Base-by-base conservation (phyloP, 2,888 invertebrate species). In the Limenitis camilla region DNA sequence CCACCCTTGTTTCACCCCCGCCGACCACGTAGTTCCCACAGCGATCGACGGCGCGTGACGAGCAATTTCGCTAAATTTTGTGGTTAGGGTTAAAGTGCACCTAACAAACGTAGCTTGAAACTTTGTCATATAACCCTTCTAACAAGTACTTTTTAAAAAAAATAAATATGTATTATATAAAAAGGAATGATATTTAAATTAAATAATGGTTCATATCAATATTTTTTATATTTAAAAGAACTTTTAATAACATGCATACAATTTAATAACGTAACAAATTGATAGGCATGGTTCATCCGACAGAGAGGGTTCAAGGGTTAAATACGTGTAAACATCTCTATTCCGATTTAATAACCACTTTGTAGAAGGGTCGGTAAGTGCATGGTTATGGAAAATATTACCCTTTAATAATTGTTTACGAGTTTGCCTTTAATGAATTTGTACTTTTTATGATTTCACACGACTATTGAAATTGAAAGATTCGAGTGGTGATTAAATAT, bases 291-390 rank as follows among this genome's bases (percentile, higher is more conserved):
- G 30, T 42, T 46, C 35, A 39, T 31, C 69, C 70, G 75, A 65
- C 64, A 67, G 61, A 55, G 60, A 59, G 52, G 67, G 81, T 69
- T 66, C 72, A 83, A 78, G 81, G 83, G 86, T 83, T 85, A 83
- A 85, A 68, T 76, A 67, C 72, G 69, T 74, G 74, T 74, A 81
- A 83, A 82, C 81, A 81, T 78, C 78, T 84, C 75, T 66, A 83
- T 81, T 75, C 67, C 59, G 63, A 67, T 74, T 75, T 76, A 81
- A 78, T 80, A 80, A 78, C 69, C 61, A 64, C 62, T 67, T 63
- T 61, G 52, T 55, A 61, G 71, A 74, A 74, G 75, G 81, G 74
- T 73, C 68, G 53, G 56, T 67, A 64, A 69, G 64, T 64, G 54
- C 10, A 35, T 42, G 55, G 56, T 61, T 53, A 63, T 62, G 61